phyloP scores from a whole-genome alignment of 1,140 invertebrate species.

The Gyrodactylus bullatarudis region DNA sequence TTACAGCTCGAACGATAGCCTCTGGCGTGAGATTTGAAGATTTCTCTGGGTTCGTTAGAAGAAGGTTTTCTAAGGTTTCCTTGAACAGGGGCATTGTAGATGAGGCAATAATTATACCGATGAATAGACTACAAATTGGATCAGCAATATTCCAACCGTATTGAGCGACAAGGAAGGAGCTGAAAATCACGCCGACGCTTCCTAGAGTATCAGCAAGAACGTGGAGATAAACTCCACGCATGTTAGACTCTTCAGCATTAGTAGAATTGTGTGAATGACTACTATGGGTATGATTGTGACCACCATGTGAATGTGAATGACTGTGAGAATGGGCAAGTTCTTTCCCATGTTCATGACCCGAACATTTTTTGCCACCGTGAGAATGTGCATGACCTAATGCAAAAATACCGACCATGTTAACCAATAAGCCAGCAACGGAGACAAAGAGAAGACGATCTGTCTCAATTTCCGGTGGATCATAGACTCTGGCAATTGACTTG shows the following conservation, averaged over 20 bases:
- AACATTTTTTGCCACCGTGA: constrained; percentile 15
- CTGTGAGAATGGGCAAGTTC: constrained; percentile 8
- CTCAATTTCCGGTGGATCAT: constrained; percentile 26
- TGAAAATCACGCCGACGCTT: constrained; percentile 26
- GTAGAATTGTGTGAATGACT: constrained; percentile 11
- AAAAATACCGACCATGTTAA: constrained; percentile 77
- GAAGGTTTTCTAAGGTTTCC: constrained; percentile 18
- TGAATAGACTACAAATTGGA: constrained; percentile 30
- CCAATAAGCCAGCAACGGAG: constrained; percentile 55
- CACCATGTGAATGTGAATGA: constrained; percentile 18
- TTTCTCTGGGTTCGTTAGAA: not conserved
- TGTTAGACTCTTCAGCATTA: constrained; percentile 12
- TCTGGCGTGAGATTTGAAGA: not conserved
- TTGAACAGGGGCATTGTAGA: constrained; percentile 27
- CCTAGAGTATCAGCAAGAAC: constrained; percentile 30
- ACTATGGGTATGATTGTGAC: constrained; percentile 15
- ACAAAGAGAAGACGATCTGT: constrained; percentile 33
- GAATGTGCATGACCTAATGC: constrained; percentile 48
- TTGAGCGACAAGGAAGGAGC: not conserved
- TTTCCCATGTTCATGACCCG: not conserved
- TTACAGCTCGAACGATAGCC: not conserved
- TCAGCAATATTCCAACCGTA: constrained; percentile 27
- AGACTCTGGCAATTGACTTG: constrained; percentile 43
- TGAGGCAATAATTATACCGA: constrained; percentile 26
- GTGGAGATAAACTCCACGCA: constrained; percentile 29